Evolutionary conservation across 2,888 invertebrate species (phyloP).

Genomic region (Cheilosia vulpina): DNA sequence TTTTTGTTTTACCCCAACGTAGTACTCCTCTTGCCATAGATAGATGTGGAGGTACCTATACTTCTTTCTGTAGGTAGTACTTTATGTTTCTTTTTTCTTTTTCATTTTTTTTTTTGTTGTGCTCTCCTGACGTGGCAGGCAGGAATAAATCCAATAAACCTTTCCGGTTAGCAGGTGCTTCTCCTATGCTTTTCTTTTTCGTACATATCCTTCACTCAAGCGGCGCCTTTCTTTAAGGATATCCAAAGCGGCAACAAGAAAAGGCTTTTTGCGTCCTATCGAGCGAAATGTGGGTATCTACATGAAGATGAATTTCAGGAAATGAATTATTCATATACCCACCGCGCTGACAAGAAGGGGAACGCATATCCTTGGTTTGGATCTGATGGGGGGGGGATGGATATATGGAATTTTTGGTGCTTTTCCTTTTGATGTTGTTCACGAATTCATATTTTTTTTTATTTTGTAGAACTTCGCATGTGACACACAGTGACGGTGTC

Average conservation of each 20-base stretch:
- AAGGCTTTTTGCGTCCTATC: constrained; percentile 49
- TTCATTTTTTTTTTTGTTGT: background rate
- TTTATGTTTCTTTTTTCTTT: background rate
- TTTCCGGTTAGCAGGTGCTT: constrained; percentile 74
- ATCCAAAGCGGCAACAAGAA: constrained; percentile 56
- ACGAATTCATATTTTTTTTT: constrained; percentile 54
- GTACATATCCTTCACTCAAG: constrained; percentile 38
- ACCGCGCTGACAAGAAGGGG: constrained; percentile 32
- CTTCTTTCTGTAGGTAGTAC: background rate
- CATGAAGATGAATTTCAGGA: constrained; percentile 71
- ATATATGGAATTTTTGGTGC: background rate
- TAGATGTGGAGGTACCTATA: background rate
- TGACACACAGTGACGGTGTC: constrained; percentile 38
- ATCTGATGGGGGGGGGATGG: constrained; percentile 12
- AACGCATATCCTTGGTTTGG: constrained; percentile 25
- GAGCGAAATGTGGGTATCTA: constrained; percentile 15
- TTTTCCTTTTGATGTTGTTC: constrained; percentile 22
- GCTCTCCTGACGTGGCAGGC: constrained; percentile 30
- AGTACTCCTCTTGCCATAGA: background rate
- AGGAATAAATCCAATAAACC: constrained; percentile 73
- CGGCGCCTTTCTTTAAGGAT: constrained; percentile 34
- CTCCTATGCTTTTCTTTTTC: constrained; percentile 1
- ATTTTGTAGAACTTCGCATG: constrained; percentile 13
- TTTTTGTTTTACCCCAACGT: background rate
- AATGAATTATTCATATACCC: constrained; percentile 72